Base-by-base conservation (phyloP, 2,113 vertebrate genomes). In the Athene noctua region DNA sequence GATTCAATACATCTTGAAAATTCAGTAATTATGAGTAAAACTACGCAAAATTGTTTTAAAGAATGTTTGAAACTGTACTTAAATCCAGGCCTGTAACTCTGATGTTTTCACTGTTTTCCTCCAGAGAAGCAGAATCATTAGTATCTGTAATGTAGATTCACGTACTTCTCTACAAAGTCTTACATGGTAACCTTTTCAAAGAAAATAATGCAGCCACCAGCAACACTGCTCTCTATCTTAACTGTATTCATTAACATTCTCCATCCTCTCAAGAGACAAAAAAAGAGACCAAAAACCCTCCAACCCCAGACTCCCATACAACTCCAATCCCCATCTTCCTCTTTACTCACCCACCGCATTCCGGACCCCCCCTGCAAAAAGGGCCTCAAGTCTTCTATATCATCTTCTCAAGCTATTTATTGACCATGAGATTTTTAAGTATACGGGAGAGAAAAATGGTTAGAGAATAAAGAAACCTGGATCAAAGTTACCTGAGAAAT, bases 301-400 rank as follows among this genome's bases (percentile, higher is more conserved):
- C 46, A 77, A 44, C 3, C 7, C 21, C 61, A 86, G 42, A 30
- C 17, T 58, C 57, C 46, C 3, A 3, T 15, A 65, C 40, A 66
- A 46, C 46, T 34, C 26, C 44, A 55, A 74, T 34, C 29, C 44
- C 25, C 32, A 51, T 36, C 11, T 46, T 54, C 16, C 36, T 47
- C 75, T 66, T 57, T 30, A 32, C 49, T 62, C 84, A 49, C 7
- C 8, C 26, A 30, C 15, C 1, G 0, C 27, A 88, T 36, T 11
- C 26, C 0, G 0, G 81, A 11, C 27, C n/a, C 71, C 5, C 23
- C 15, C 40, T 36, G 18, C 32, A 85, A 65, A 68, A 88, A 66
- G 3, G 9, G 3, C 13, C 15, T 63, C 17, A 49, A 4, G 32
- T 74, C 36, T 21, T 77, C 29, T 21, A 38, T 20, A 30, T 1